A percentile compares a stretch with the other conserved stretches of the same genome.
phyloP scores from a whole-genome alignment of 2,113 vertebrate genomes.

The Porphyrio hochstetteri region DNA sequence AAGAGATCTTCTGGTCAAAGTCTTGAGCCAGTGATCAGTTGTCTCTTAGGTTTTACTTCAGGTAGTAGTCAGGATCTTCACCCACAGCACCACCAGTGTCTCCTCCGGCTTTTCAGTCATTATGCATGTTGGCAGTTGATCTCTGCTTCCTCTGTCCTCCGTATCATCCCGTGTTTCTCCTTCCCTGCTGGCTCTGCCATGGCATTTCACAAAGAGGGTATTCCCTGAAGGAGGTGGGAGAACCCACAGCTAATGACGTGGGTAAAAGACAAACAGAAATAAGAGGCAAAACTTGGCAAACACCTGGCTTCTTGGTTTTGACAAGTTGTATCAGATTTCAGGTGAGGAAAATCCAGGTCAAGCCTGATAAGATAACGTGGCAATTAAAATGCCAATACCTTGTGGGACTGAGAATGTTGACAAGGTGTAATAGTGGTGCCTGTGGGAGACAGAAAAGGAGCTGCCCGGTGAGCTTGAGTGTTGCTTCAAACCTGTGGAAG shows the following conservation, averaged over 20 bases:
- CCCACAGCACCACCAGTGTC: not conserved
- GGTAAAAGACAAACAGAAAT: not conserved
- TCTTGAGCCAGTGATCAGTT: not conserved
- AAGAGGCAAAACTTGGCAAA: not conserved
- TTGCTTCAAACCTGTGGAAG: not conserved
- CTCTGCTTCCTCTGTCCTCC: not conserved
- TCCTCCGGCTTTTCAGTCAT: not conserved
- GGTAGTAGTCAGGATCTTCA: not conserved
- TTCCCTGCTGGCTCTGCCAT: not conserved
- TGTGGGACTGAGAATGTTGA: not conserved
- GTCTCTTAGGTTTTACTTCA: not conserved
- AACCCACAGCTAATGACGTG: too few relatives aligned
- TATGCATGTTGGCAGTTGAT: not conserved
- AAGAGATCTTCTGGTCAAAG: not conserved
- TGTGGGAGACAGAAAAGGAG: not conserved
- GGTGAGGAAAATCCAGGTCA: not conserved
- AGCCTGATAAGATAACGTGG: not conserved
- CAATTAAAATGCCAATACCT: not conserved
- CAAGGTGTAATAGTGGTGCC: rapidly evolving
- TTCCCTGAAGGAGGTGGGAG: not conserved
- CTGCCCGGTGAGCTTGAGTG: not conserved
- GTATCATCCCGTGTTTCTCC: rapidly evolving
- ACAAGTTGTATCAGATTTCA: not conserved
- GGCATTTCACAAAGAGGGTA: not conserved
- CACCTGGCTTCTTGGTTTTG: not conserved